Evolutionary conservation across 2,113 vertebrate species (phyloP), one percentile per base, ranked within the genome.

Genomic region (Lophochroa leadbeateri): DNA sequence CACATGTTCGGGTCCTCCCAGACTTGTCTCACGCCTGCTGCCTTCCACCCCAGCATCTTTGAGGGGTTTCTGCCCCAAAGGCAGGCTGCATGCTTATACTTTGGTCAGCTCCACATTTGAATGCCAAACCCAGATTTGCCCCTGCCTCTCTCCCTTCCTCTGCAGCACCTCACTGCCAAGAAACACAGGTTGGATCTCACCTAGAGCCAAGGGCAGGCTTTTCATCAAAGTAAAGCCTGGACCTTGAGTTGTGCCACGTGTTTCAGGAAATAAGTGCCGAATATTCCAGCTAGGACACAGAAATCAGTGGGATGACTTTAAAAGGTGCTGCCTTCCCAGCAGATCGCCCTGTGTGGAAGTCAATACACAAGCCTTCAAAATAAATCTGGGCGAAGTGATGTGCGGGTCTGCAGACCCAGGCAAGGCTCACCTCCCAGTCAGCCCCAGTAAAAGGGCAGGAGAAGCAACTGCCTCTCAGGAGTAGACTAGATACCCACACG

Each of bases 351-450:
- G 23, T 21, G n/a, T 46, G 64, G 21, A 87, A 85, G n/a, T 25
- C 46, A 53, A 47, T 5, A 29, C 2, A 1, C 10, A 47, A 75
- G 35, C 13, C 68, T 77, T 57, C 77, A 58, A 74, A 77, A 72
- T 39, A 76, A 67, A 90, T 43, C 43, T 46, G 4, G 46, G n/a
- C 39, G 71, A 85, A 79, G 16, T 13, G 25, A 64, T 16, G 31
- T 79, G 57, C 0, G 1, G 33, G 11, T 47, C 81, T 63, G n/a
- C 33, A 77, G 49, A 81, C 4, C 17, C 20, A 70, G 55, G 13
- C 1, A 4, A 79, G 61, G 33, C 17, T 64, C 53, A 43, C 17
- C 47, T 76, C 27, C 35, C 82, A 20, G 23, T 2, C 0, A 0
- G 13, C 12, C 13, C 41, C 69, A 82, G 46, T 11, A 55, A 61